Evolutionary conservation across 2,888 invertebrate species (phyloP).

Genomic region (Xanthia togata): DNA sequence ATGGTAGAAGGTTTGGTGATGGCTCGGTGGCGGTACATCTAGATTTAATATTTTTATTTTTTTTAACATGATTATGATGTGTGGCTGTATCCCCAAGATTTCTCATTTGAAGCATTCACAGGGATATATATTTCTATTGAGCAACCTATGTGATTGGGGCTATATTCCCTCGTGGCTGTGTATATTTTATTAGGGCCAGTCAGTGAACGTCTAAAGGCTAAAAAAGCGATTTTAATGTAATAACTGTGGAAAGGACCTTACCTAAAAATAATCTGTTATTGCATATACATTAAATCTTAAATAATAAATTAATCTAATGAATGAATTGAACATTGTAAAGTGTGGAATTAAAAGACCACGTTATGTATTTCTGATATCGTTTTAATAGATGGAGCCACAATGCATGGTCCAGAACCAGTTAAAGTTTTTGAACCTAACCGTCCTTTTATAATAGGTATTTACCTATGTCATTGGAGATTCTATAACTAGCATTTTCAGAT

Average conservation of each 20-base stretch:
- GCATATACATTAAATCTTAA: neutral
- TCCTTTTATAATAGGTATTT: constrained; percentile 26
- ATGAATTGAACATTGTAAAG: neutral
- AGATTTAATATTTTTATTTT: neutral
- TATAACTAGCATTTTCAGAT: too few relatives aligned
- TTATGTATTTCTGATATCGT: neutral
- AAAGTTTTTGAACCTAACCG: constrained; percentile 28
- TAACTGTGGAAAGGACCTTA: neutral
- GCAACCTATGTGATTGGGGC: neutral
- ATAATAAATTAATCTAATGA: neutral
- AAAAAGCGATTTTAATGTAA: neutral
- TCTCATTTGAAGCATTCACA: neutral
- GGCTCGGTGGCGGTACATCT: constrained; percentile 19
- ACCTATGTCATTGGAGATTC: too few relatives aligned
- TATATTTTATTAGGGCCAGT: neutral
- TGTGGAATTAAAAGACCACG: neutral
- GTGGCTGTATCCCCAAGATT: neutral
- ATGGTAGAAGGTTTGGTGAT: neutral
- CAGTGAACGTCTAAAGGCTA: too few relatives aligned
- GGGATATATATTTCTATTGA: neutral
- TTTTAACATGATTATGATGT: too few relatives aligned
- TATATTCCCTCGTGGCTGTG: neutral
- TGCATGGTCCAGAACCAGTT: neutral
- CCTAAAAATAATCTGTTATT: neutral
- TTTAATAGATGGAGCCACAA: accelerated